A percentile compares a stretch with the other conserved stretches of the same genome.
These are phyloP conservation scores for Trichomycterus rosablanca DNA, from an alignment of 2,113 vertebrate species.

Conservation along the genomic window DNA sequence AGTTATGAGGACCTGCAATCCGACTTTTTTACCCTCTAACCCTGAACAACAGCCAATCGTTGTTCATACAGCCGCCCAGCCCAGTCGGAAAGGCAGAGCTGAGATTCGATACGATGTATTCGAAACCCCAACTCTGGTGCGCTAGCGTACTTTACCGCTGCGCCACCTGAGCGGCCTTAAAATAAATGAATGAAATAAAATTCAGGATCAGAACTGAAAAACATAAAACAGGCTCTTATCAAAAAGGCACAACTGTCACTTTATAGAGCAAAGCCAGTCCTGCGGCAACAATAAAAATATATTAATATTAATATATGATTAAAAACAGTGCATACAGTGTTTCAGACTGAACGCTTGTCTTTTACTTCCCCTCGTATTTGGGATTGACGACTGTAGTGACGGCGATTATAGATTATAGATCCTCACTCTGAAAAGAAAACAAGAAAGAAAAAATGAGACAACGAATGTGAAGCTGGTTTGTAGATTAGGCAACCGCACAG, in stretches of 20 bases:
- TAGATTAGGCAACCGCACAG: too few relatives aligned
- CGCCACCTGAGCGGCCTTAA: too few relatives aligned
- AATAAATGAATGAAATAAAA: too few relatives aligned
- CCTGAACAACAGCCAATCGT: too few relatives aligned
- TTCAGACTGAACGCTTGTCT: slow-evolving; percentile 45
- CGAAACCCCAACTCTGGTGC: too few relatives aligned
- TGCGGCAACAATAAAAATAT: slow-evolving; percentile 42
- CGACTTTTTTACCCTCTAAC: too few relatives aligned
- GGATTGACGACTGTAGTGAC: slow-evolving; percentile 98
- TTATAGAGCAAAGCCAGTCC: slow-evolving; percentile 39
- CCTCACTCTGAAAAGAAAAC: slow-evolving; percentile 81
- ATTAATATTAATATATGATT: slow-evolving; percentile 35
- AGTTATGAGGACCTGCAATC: too few relatives aligned
- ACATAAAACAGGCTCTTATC: slow-evolving; percentile 1
- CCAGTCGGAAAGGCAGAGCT: too few relatives aligned
- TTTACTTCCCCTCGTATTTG: slow-evolving; percentile 97
- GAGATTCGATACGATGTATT: too few relatives aligned
- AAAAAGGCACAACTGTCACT: neutral
- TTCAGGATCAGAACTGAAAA: neutral
- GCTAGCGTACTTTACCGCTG: too few relatives aligned
- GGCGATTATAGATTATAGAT: slow-evolving; percentile 98
- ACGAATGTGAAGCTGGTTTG: too few relatives aligned
- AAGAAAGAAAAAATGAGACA: neutral
- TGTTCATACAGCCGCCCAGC: too few relatives aligned
- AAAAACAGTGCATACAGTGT: slow-evolving; percentile 74